Base-by-base conservation (phyloP, 2,888 invertebrate species). In the Calameuta pallipes region DNA sequence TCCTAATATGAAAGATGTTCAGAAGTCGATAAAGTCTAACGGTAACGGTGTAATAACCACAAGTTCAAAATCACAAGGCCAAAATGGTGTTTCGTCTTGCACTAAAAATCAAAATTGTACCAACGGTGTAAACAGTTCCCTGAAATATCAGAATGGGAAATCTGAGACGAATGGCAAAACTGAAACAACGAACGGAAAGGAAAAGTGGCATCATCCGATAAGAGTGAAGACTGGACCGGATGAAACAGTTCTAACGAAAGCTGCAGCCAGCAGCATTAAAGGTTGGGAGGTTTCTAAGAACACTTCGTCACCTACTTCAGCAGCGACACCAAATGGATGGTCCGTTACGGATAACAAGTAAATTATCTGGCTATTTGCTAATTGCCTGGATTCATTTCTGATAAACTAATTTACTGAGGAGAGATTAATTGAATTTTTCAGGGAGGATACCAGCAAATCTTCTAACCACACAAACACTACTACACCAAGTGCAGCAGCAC, bases 321-420 rank as follows among this genome's bases (percentile, higher is more conserved):
- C 84, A n/a, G 79, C 87, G 11, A 85, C 87, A 15, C 85, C 89
- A 1, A 91, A 90, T 81, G 91, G 90, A 75, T 91, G 91, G 91
- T 89, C 87, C 34, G 89, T 90, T 78, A 88, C 89, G 35, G 91
- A 91, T 75, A 90, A 86, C 83, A 88, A 88, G 91, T 91, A 82
- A 82, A 85, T 81, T 73, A 30, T 71, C 34, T 71, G 33, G 31
- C 71, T 34, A 31, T 33, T 31, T 71, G 33, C 13, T 71, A 71
- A 71, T 71, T 71, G 31, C 71, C 71, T 37, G 1, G 34, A 74
- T 30, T 74, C 35, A 15, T 35, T 74, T 34, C n/a, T 31, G 33
- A 71, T 56, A 71, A 71, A 71, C 11, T 30, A 71, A 33, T 74
- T 3, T 37, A 34, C 74, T 36, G 23, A 23, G 31, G 3, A 33